These are phyloP conservation scores for Mohoua ochrocephala DNA, from an alignment of 2,113 vertebrate species.

Conservation along the genomic window DNA sequence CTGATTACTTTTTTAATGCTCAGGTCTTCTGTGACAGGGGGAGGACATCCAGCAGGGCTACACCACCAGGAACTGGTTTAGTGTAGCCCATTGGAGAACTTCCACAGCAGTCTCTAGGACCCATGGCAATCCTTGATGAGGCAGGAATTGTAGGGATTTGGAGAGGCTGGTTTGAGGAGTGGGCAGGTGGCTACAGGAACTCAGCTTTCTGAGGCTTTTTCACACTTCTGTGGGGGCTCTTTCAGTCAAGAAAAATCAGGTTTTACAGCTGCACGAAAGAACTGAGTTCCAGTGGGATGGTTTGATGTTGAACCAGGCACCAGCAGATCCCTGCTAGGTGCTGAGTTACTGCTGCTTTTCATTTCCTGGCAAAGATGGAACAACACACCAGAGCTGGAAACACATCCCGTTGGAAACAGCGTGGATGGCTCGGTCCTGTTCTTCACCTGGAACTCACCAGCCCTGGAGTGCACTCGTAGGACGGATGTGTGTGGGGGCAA, in stretches of 20 bases:
- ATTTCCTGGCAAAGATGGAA: background rate
- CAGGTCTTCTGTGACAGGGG: background rate
- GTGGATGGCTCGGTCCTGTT: background rate
- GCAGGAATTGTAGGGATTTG: background rate
- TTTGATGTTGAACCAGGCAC: background rate
- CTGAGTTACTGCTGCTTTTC: background rate
- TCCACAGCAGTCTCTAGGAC: background rate
- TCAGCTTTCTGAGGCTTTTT: background rate
- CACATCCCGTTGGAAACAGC: background rate
- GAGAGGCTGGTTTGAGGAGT: background rate
- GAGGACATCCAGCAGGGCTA: background rate
- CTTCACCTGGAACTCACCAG: background rate
- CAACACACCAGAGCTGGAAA: background rate
- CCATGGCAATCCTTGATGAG: background rate
- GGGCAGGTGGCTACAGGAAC: background rate
- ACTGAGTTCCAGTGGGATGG: background rate
- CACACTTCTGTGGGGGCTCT: fast-evolving
- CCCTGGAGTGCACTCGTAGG: background rate
- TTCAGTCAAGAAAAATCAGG: background rate
- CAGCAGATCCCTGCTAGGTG: background rate
- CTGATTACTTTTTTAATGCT: background rate
- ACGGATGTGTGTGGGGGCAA: fast-evolving
- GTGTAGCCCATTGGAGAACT: background rate
- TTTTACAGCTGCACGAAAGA: background rate
- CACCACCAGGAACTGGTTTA: background rate